Evolutionary conservation across 2,113 vertebrate species (phyloP), one percentile per base, ranked within the genome.

Genomic region (Oenanthe oenanthe): DNA sequence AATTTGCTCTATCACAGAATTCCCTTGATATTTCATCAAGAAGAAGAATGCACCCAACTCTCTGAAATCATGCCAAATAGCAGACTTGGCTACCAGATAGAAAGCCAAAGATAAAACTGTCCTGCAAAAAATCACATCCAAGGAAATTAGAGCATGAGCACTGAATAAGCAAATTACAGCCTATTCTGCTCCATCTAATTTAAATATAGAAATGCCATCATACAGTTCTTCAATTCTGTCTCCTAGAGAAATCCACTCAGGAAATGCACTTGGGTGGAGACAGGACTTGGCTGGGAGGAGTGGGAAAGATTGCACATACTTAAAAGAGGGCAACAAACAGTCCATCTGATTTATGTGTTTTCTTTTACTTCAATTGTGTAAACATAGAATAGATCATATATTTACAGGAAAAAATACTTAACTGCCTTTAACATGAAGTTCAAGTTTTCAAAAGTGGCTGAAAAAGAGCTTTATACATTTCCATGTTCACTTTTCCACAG

Each of bases 181-280:
- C 89, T 84, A 60, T 97, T 97, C 92, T 94, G 88, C 68, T 96
- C 83, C 58, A 95, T 87, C 92, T 95, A 81, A 96, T 94, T 95
- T 97, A 97, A 94, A 93, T 91, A 93, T 21, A 94, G 92, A 95
- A 95, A 95, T 95, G 74, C 82, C 84, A 92, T 91, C 92, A 88
- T 68, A 82, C 56, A 88, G 74, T 20, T 31, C 50, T 95, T 67
- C 0, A 7, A 81, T 68, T 93, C 67, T 58, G 89, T 96, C 74
- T 97, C 94, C 94, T 93, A 76, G 94, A 95, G 65, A 83, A 91
- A 96, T 74, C 36, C 66, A 96, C 77, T 94, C 57, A 94, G 89
- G 89, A 97, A 95, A 95, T 82, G 85, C 53, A 86, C 45, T 73
- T 88, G 87, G 93, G 85, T 85, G 89, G 87, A 42, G 71, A 82